Percentiles rank a stretch among this genome's conserved stretches.
Evolutionary conservation across 1,140 invertebrate genomes (phyloP).

Genomic region (Drosophila kanapiae): DNA sequence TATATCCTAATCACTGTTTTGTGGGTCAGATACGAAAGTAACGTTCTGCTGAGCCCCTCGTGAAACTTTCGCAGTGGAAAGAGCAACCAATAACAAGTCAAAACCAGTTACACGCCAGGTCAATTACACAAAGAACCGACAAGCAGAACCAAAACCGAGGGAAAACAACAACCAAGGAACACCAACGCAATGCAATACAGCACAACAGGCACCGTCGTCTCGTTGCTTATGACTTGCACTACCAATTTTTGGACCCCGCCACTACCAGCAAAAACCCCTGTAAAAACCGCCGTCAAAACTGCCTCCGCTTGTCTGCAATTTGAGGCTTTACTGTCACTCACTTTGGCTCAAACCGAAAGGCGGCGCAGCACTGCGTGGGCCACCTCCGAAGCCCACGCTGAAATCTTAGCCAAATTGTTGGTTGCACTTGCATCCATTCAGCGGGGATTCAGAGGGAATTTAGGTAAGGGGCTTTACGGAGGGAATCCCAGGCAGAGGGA

Average conservation of each 20-base stretch:
- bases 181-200: conserved; percentile 27
- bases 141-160: conserved; percentile 25
- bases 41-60: conserved; percentile 13
- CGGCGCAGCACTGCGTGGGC: conserved; percentile 55
- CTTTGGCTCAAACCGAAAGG: conserved; percentile 23
- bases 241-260: conserved; percentile 16
- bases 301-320: conserved; percentile 67
- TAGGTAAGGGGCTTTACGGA: not conserved
- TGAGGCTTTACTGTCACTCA: conserved; percentile 78
- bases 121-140: conserved; percentile 47
- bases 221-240: conserved; percentile 45
- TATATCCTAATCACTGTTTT: conserved; percentile 19
- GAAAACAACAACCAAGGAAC: conserved; percentile 28
- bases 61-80: conserved; percentile 23
- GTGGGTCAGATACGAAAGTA: conserved; percentile 60
- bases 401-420: conserved; percentile 74
- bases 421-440: conserved; percentile 62
- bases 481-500: not conserved
- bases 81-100: conserved; percentile 54
- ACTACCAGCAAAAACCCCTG: conserved; percentile 21
- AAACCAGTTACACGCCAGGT: conserved; percentile 64
- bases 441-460: not conserved
- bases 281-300: conserved; percentile 27
- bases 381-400: conserved; percentile 51
- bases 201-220: not conserved